phyloP scores from a whole-genome alignment of 2,113 vertebrate genomes.

The Chloroceryle aenea region DNA sequence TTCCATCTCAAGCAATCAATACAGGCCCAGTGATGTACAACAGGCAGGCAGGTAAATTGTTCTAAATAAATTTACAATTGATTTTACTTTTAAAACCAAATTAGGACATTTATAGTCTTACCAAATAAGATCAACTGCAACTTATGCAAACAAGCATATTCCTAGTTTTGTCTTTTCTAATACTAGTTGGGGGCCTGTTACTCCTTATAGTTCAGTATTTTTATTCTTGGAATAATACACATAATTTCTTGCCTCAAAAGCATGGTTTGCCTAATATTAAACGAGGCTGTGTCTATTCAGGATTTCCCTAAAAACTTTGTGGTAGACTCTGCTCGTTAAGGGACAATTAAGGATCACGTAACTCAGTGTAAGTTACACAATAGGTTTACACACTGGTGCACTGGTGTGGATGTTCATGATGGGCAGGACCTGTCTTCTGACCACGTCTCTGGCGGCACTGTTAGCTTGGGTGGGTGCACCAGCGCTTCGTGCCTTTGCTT shows the following conservation, averaged over 20 bases:
- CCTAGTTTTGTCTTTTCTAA: not conserved
- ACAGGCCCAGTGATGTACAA: conserved; percentile 67
- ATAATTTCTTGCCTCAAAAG: not conserved
- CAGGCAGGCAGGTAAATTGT: conserved; percentile 71
- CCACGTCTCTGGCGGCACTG: not conserved
- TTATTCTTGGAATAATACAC: not conserved
- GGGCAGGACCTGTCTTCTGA: not conserved
- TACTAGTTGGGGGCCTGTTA: not conserved
- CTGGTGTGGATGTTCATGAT: not conserved
- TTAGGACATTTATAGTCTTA: conserved; percentile 69
- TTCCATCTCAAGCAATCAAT: conserved; percentile 67
- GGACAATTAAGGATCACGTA: not conserved
- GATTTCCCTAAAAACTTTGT: not conserved
- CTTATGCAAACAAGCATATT: conserved; percentile 16
- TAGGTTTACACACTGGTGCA: not conserved
- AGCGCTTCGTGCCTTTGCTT: fast-evolving
- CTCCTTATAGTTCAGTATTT: not conserved
- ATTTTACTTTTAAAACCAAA: conserved; percentile 78
- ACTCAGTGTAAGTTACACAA: not conserved
- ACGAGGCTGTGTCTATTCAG: not conserved
- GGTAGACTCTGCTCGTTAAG: not conserved
- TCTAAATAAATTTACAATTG: conserved; percentile 81
- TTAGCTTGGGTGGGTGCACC: fast-evolving
- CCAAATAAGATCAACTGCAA: conserved; percentile 39
- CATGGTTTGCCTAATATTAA: not conserved